Evolutionary conservation across 2,113 vertebrate species (phyloP).

Genomic region (Neogobius melanostomus): DNA sequence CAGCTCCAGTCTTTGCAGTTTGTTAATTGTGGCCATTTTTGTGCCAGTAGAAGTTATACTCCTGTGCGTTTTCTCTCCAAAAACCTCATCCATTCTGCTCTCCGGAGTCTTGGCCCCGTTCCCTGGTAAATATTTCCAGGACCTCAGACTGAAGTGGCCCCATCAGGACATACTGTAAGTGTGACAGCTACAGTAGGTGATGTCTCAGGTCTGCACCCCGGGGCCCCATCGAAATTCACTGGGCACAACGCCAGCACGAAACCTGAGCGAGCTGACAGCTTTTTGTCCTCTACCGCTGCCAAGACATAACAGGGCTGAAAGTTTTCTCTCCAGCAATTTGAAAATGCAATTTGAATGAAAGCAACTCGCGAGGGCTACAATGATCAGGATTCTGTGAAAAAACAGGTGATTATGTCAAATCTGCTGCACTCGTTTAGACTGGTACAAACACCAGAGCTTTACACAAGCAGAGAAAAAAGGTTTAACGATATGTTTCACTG

Average conservation of each 20-base stretch:
- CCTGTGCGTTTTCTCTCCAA: background rate
- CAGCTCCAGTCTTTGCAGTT: too few species aligned
- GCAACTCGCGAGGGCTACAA: too few species aligned
- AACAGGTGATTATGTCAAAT: too few species aligned
- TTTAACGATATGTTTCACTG: too few species aligned
- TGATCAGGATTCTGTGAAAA: too few species aligned
- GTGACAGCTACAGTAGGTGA: background rate
- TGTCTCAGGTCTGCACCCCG: background rate
- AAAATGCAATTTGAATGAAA: background rate
- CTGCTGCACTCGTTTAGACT: too few species aligned
- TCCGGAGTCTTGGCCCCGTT: background rate
- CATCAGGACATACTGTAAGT: slow-evolving; percentile 3
- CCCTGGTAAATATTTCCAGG: slow-evolving; percentile 11
- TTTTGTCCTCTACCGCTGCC: slow-evolving; percentile 4
- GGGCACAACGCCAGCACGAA: slow-evolving; percentile 10
- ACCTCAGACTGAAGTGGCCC: background rate
- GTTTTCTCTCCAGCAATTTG: background rate
- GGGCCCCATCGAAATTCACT: background rate
- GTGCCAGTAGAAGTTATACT: too few species aligned
- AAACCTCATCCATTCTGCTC: background rate
- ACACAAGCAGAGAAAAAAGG: too few species aligned
- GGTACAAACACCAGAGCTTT: too few species aligned
- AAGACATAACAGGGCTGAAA: background rate
- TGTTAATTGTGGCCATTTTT: too few species aligned
- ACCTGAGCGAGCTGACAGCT: background rate